Evolutionary conservation across 2,888 invertebrate species (phyloP).

Genomic region (Lasioglossum morio): DNA sequence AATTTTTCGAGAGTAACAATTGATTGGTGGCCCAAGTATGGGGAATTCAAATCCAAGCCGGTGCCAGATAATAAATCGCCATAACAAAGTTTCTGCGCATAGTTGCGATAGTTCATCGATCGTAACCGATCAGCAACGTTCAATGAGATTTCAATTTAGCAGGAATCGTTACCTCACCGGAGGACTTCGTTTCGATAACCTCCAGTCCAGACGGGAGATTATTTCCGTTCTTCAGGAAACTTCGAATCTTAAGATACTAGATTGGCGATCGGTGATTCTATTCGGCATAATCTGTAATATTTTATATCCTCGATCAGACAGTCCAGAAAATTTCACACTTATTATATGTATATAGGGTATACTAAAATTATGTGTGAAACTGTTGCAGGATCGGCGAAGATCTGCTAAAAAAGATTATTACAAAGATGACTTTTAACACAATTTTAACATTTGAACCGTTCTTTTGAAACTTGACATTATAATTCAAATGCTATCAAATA

Average conservation of each 20-base stretch:
- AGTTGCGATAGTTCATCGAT: conserved; percentile 33
- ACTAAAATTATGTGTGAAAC: too few relatives aligned
- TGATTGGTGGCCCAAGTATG: neutral
- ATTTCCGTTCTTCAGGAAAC: conserved; percentile 44
- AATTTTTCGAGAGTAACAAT: neutral
- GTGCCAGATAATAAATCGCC: conserved; percentile 24
- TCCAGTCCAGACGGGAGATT: conserved; percentile 28
- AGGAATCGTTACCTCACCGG: conserved; percentile 38
- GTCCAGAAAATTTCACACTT: neutral
- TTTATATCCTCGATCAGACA: neutral
- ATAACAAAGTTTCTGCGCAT: conserved; percentile 25
- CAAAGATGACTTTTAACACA: too few relatives aligned
- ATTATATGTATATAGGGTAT: neutral
- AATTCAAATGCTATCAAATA: too few relatives aligned
- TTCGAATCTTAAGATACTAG: conserved; percentile 26
- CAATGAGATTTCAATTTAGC: conserved; percentile 51
- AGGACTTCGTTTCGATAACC: conserved; percentile 44
- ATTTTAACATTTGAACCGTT: too few relatives aligned
- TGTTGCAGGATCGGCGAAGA: too few relatives aligned
- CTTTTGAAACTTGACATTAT: too few relatives aligned
- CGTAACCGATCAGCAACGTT: conserved; percentile 22
- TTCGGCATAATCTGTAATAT: conserved; percentile 24
- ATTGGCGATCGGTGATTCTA: conserved; percentile 21
- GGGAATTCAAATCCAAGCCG: neutral
- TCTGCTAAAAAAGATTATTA: too few relatives aligned